A percentile compares a stretch with the other conserved stretches of the same genome.
Evolutionary conservation across 2,888 invertebrate species (phyloP).

Genomic region (Melanophora roralis): DNA sequence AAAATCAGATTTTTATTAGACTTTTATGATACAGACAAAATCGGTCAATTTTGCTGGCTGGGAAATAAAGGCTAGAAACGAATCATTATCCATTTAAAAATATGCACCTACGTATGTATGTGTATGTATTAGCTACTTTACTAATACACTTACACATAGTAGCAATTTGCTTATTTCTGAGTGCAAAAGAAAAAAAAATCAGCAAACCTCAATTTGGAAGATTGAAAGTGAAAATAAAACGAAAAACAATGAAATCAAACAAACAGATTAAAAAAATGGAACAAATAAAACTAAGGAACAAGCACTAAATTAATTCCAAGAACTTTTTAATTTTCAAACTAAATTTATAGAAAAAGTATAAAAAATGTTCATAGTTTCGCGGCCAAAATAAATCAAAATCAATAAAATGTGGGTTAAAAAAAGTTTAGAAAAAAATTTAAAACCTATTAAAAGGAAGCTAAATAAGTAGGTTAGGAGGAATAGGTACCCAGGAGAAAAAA

Average conservation of each 20-base stretch:
- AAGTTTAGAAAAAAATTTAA: background rate
- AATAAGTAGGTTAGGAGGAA: background rate
- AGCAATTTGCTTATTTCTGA: slow-evolving; percentile 8
- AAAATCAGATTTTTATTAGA: no score
- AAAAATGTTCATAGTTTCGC: slow-evolving; percentile 8
- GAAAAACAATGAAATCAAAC: slow-evolving; percentile 24
- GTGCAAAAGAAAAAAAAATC: background rate
- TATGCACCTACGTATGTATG: background rate
- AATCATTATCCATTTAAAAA: background rate
- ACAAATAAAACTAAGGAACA: background rate
- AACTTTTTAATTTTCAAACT: slow-evolving; percentile 20
- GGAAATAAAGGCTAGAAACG: no score
- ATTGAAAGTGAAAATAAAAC: slow-evolving; percentile 25
- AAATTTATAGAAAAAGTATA: background rate
- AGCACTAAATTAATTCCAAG: slow-evolving; percentile 27
- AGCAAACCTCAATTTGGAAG: background rate
- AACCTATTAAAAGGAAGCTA: background rate
- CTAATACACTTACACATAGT: slow-evolving; percentile 20
- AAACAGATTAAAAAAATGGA: slow-evolving; percentile 12
- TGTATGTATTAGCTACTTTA: background rate
- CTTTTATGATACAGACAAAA: no score
- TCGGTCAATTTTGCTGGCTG: no score
- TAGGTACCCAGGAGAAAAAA: background rate
- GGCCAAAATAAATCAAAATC: slow-evolving; percentile 12
- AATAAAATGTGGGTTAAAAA: slow-evolving; percentile 30